Conservation (phyloP, 2,113 vertebrate genomes). For the Tragulus kanchil region DNA sequence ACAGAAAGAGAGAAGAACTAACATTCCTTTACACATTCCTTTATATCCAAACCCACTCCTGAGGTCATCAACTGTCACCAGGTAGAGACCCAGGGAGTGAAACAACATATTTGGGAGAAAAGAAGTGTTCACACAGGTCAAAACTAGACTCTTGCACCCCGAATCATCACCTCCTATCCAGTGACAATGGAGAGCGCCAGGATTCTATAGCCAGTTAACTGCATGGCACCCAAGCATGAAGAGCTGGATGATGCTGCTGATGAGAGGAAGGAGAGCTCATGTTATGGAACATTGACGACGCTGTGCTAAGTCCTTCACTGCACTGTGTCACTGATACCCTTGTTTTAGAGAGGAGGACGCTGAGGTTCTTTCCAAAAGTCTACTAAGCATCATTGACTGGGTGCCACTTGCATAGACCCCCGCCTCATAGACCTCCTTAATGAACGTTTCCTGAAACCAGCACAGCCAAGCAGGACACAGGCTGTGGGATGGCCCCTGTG, state of each 20-base stretch:
- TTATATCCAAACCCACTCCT: background rate
- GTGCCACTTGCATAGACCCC: background rate
- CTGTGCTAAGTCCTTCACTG: background rate
- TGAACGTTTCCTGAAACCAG: background rate
- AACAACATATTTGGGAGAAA: background rate
- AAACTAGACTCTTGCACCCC: background rate
- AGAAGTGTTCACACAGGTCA: background rate
- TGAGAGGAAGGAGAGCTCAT: background rate
- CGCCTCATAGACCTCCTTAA: too few relatives aligned
- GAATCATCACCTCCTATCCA: background rate
- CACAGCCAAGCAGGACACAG: background rate
- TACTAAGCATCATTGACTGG: background rate
- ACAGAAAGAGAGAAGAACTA: background rate
- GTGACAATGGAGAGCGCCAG: background rate
- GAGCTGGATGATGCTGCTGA: accelerated
- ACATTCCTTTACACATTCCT: background rate
- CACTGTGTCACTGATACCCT: background rate
- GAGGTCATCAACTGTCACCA: background rate
- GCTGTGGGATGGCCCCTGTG: background rate
- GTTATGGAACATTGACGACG: too few relatives aligned
- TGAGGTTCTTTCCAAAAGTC: background rate
- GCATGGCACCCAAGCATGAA: background rate
- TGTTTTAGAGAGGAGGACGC: background rate
- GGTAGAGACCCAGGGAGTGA: background rate
- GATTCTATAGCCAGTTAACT: background rate